phyloP scores from a whole-genome alignment of 2,888 invertebrate species.

The Rapana venosa region DNA sequence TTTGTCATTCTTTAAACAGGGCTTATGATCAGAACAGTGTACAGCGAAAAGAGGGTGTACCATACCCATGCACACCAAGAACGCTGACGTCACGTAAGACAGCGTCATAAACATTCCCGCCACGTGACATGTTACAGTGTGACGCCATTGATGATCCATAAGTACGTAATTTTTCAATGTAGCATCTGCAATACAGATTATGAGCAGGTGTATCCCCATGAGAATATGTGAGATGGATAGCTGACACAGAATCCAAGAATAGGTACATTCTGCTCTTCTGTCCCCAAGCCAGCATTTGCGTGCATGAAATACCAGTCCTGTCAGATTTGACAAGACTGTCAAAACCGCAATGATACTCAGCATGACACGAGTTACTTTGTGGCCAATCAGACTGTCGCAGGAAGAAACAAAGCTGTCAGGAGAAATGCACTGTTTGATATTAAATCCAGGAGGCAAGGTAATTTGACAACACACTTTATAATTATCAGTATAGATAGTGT shows the following conservation, averaged over 20 bases:
- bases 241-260: neutral
- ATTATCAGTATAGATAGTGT: neutral
- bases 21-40: too few relatives aligned
- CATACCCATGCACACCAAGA: too few relatives aligned
- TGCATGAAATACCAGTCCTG: neutral
- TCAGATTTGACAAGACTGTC: neutral
- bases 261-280: neutral
- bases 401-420: neutral
- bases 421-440: neutral
- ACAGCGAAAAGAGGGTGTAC: too few relatives aligned
- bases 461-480: constrained; percentile 23
- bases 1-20: too few relatives aligned
- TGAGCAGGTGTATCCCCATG: neutral
- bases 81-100: too few relatives aligned
- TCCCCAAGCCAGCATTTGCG: neutral
- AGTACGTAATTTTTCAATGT: too few relatives aligned
- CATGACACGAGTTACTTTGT: neutral
- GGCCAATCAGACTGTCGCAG: neutral
- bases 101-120: too few relatives aligned
- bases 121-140: too few relatives aligned
- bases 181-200: constrained; percentile 1
- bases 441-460: constrained; percentile 1
- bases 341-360: neutral
- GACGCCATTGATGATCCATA: too few relatives aligned
- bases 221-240: neutral